These are phyloP conservation scores for Heloderma charlesbogerti DNA, from an alignment of 2,113 vertebrate species.

Conservation along the genomic window DNA sequence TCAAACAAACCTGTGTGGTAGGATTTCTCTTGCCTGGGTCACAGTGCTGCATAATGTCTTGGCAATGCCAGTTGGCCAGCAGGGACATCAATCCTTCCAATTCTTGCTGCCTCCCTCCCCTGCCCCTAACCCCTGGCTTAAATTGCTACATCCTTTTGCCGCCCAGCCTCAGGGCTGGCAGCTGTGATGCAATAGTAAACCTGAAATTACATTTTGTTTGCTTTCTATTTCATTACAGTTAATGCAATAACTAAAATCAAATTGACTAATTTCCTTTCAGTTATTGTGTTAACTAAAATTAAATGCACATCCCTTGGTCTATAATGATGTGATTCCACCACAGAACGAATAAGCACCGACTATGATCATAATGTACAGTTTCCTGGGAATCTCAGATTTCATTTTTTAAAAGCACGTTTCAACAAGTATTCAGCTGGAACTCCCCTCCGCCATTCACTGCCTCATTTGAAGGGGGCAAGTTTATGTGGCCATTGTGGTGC, in stretches of 20 bases:
- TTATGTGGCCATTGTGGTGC: not conserved
- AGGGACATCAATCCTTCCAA: not conserved
- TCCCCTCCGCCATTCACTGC: not conserved
- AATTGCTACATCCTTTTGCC: not conserved
- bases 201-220: not conserved
- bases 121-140: not conserved
- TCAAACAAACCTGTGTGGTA: not conserved
- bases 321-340: not conserved
- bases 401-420: too few relatives aligned
- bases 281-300: slow-evolving; percentile 4
- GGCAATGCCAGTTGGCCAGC: not conserved
- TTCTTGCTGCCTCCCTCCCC: not conserved
- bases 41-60: not conserved
- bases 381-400: not conserved
- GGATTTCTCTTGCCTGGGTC: not conserved
- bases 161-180: not conserved
- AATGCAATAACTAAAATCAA: not conserved
- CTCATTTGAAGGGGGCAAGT: not conserved
- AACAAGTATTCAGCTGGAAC: not conserved
- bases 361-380: not conserved
- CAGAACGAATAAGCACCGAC: not conserved
- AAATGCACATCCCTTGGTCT: not conserved
- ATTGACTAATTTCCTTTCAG: not conserved
- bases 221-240: not conserved
- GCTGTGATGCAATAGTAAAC: not conserved